Evolutionary conservation across 1,140 invertebrate species (phyloP).

Genomic region (Triops longicaudatus): DNA sequence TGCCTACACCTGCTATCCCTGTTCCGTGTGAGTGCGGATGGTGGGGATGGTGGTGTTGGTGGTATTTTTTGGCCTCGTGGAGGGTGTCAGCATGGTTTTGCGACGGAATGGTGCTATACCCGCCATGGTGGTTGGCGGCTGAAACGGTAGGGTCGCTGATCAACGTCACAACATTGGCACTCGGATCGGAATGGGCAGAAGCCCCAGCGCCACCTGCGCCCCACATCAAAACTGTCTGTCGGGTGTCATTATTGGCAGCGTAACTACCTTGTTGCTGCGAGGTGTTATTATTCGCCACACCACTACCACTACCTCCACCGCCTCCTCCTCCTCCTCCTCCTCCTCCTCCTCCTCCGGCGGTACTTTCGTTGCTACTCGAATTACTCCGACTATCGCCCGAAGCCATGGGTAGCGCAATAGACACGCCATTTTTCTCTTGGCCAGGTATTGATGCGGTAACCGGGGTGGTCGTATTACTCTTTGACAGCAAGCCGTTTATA

Average conservation of each 20-base stretch:
- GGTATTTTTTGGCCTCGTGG: conserved; percentile 17
- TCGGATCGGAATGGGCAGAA: background rate
- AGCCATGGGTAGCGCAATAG: background rate
- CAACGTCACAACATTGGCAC: background rate
- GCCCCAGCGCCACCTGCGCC: conserved; percentile 39
- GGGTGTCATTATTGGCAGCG: conserved; percentile 40
- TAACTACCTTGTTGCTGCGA: conserved; percentile 1
- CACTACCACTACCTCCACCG: conserved; percentile 28
- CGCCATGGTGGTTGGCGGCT: conserved; percentile 16
- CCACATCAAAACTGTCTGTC: conserved; percentile 83
- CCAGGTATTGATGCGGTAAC: conserved; percentile 35
- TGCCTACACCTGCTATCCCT: background rate
- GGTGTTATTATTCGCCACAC: background rate
- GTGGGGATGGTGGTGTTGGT: conserved; percentile 22
- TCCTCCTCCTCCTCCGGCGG: background rate
- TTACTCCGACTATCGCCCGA: conserved; percentile 34
- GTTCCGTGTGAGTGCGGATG: background rate
- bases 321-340: background rate
- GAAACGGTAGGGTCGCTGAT: conserved; percentile 11
- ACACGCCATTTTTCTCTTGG: background rate
- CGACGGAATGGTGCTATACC: background rate
- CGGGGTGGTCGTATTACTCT: conserved; percentile 36
- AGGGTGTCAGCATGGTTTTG: background rate
- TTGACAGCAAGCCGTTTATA: background rate
- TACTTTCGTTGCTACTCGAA: conserved; percentile 39